These are phyloP conservation scores for Danionella dracula DNA, from an alignment of 2,797 vertebrate genomes.

Conservation along the genomic window DNA sequence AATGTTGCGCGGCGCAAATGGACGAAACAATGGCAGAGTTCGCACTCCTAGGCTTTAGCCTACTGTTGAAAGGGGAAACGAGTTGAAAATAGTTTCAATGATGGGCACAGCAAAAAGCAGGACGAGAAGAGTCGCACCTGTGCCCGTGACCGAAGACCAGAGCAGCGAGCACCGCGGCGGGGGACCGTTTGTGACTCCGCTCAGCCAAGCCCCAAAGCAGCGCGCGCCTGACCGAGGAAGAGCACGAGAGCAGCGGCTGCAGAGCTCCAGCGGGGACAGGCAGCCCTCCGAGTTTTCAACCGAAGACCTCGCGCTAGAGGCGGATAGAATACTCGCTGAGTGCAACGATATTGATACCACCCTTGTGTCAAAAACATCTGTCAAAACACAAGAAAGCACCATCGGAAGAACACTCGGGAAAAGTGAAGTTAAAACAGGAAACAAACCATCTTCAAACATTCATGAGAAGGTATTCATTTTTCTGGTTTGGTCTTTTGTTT, in stretches of 20 bases:
- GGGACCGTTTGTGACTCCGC: constrained; percentile 41
- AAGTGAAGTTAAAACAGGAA: not conserved
- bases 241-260: constrained; percentile 32
- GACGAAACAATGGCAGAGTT: not conserved
- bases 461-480: not conserved
- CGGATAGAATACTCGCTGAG: constrained; percentile 47
- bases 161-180: constrained; percentile 7
- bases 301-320: constrained; percentile 50
- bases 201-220: constrained; percentile 13
- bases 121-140: constrained; percentile 68
- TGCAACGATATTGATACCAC: constrained; percentile 19
- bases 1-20: not conserved
- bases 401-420: not conserved
- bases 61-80: no score
- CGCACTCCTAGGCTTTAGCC: no score
- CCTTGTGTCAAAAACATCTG: constrained; percentile 51
- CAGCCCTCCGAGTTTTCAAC: constrained; percentile 54
- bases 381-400: constrained; percentile 31
- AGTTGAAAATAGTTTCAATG: not conserved
- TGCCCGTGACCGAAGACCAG: constrained; percentile 47
- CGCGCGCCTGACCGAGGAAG: constrained; percentile 42
- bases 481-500: no score
- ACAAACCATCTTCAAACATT: not conserved
- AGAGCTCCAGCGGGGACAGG: constrained; percentile 55
- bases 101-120: constrained; percentile 70